Percentiles rank a stretch among this genome's conserved stretches.
Conservation (phyloP, 2,797 vertebrate genomes). For the Moxostoma hubbsi region DNA sequence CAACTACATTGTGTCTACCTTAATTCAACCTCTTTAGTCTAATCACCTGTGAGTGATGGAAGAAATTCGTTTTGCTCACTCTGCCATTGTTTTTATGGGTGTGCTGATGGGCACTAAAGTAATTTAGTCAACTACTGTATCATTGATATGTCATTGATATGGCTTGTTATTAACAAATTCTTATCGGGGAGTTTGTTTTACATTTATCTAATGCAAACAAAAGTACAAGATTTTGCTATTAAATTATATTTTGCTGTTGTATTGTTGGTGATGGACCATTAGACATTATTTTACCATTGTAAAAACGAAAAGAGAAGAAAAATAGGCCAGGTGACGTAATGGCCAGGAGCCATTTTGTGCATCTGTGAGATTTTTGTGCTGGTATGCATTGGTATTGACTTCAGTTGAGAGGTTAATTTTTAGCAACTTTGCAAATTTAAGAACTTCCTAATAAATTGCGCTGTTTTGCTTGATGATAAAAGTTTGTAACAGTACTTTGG, state of each 20-base stretch:
- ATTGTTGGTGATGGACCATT: neutral
- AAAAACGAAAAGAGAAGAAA: neutral
- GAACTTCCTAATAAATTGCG: neutral
- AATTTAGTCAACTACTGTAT: constrained; percentile 47
- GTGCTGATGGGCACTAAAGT: neutral
- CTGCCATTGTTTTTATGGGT: constrained; percentile 1
- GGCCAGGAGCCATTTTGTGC: neutral
- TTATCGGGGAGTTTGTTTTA: constrained; percentile 11
- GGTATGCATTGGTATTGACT: neutral
- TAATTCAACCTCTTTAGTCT: neutral
- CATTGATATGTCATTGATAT: constrained; percentile 61
- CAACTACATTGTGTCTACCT: neutral
- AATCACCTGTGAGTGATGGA: neutral
- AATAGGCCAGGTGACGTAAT: neutral
- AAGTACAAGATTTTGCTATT: constrained; percentile 44
- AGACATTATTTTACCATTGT: neutral
- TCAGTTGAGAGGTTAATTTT: neutral
- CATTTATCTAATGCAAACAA: constrained; percentile 62
- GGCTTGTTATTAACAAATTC: constrained; percentile 27
- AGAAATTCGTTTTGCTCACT: neutral
- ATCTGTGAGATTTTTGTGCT: neutral
- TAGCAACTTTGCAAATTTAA: neutral
- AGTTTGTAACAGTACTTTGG: neutral
- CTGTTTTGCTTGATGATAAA: neutral
- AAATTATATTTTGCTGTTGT: constrained; percentile 42